A percentile compares a stretch with the other conserved stretches of the same genome.
phyloP scores from a whole-genome alignment of 2,113 vertebrate genomes.

The Oreocharis arfaki region DNA sequence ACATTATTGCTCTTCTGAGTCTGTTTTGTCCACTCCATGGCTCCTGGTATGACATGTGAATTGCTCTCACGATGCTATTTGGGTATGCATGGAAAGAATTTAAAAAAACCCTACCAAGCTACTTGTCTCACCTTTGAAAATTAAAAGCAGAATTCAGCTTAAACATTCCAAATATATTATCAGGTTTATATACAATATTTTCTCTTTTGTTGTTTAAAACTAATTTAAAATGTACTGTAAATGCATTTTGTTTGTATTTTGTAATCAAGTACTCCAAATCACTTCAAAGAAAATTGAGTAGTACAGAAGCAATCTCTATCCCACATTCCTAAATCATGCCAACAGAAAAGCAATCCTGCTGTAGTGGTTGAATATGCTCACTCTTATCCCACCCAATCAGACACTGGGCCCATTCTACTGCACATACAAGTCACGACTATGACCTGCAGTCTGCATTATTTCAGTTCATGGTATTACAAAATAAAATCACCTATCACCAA shows the following conservation, averaged over 20 bases:
- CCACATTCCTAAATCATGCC: background rate
- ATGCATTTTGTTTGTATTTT: background rate
- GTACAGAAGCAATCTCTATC: background rate
- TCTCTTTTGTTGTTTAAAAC: background rate
- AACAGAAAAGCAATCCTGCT: background rate
- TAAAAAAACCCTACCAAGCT: background rate
- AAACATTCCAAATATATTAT: background rate
- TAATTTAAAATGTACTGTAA: background rate
- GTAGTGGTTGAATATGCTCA: background rate
- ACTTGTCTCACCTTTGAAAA: background rate
- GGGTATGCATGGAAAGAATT: background rate
- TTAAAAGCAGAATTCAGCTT: background rate
- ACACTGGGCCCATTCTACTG: background rate
- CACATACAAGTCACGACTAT: background rate
- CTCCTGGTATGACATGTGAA: background rate
- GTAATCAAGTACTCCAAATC: background rate
- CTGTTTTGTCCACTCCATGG: background rate
- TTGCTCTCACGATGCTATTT: background rate
- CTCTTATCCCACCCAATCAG: background rate
- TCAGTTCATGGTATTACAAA: background rate
- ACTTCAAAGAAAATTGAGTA: background rate
- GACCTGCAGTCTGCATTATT: background rate
- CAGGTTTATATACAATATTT: background rate
- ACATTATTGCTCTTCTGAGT: background rate
- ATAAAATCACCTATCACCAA: background rate